Evolutionary conservation across 2,113 vertebrate genomes (phyloP), one percentile per base, ranked within the genome.

Genomic region (Poecile atricapillus): DNA sequence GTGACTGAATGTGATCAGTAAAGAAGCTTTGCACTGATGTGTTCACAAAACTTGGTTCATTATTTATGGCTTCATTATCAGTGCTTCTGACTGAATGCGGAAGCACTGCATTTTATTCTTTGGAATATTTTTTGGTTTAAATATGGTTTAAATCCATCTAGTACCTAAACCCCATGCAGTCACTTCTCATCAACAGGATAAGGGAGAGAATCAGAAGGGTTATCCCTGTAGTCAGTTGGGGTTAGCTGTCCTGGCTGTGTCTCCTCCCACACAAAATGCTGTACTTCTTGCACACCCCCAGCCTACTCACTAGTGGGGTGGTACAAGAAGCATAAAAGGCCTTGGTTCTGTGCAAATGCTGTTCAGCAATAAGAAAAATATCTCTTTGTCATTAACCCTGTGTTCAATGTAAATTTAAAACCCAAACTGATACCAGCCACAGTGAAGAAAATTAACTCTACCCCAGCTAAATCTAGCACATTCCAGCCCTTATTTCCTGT

Each of bases 341-440:
- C 27, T 82, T 39, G 27, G 23, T 37, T 81, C 27, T 59, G 23
- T 65, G 33, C 19, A 59, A 20, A 11, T 0, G 0, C 27, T 80
- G 50, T 63, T 80, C 68, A 81, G 39, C 23, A 53, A 3, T 82
- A 53, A 21, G 20, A 68, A 47, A 47, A 75, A 46, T 14, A 28
- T 27, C 31, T 56, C 25, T 31, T 0, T 59, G 11, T 59, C 20
- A 14, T 53, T 37, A 46, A 28, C 23, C 10, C 13, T 46, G 5
- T 46, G n/a, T 59, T 74, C 13, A n/a, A 39, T 28, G 59, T 14
- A 67, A n/a, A 46, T 53, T 46, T 33, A 52, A 52, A 81, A 24
- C 19, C 13, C 19, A 74, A 8, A 15, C 5, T 0, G 0, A 12
- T 59, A 59, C 2, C 23, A 58, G 27, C 22, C 15, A 24, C 4